phyloP scores from a whole-genome alignment of 2,888 invertebrate genomes.

The Molorchus minor region DNA sequence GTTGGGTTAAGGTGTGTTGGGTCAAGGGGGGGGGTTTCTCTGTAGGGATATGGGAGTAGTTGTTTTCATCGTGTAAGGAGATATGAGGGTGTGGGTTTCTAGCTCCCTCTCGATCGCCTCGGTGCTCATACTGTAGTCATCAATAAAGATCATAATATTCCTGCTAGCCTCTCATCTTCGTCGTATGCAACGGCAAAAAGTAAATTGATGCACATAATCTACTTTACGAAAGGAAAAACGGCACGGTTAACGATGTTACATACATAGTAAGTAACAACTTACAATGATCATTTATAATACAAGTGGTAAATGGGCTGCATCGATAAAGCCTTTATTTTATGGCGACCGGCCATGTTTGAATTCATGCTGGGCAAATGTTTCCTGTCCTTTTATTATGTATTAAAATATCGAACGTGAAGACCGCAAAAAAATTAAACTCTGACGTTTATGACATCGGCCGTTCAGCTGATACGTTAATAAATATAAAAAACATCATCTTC shows the following conservation, averaged over 20 bases:
- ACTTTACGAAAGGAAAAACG: slow-evolving; percentile 9
- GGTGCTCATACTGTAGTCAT: no score
- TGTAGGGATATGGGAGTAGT: no score
- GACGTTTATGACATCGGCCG: slow-evolving; percentile 53
- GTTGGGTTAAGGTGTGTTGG: no score
- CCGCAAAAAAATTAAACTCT: slow-evolving; percentile 55
- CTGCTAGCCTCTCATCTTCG: no score
- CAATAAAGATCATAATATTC: no score
- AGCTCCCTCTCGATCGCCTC: no score
- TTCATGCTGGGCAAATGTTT: slow-evolving; percentile 56
- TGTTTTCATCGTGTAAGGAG: no score
- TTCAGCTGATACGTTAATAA: slow-evolving; percentile 36
- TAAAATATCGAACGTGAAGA: slow-evolving; percentile 57
- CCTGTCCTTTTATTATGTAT: slow-evolving; percentile 58
- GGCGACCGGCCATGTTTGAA: slow-evolving; percentile 52
- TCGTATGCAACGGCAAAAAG: no score
- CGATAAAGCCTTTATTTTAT: slow-evolving; percentile 48
- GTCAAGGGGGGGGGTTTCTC: no score
- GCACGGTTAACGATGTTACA: slow-evolving; percentile 6
- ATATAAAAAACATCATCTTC: slow-evolving; percentile 34
- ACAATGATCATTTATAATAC: slow-evolving; percentile 45
- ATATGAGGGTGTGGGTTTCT: no score
- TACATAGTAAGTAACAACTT: slow-evolving; percentile 7
- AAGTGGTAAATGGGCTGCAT: slow-evolving; percentile 43
- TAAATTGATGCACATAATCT: no score